phyloP scores from a whole-genome alignment of 1,140 invertebrate species.

The Tetragnatha versicolor region DNA sequence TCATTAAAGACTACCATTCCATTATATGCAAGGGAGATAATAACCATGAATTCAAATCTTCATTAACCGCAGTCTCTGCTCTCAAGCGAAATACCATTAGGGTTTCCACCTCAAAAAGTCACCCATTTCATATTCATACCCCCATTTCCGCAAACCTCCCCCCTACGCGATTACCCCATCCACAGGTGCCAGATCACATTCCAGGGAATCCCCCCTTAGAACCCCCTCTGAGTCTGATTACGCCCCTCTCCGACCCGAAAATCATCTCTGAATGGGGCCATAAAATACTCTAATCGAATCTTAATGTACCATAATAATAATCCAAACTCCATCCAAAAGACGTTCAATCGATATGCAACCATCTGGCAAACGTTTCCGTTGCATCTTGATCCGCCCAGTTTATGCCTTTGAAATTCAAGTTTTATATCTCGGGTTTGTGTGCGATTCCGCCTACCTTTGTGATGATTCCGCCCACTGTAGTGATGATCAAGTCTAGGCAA shows the following conservation, averaged over 20 bases:
- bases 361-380: not conserved
- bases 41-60: too few relatives aligned
- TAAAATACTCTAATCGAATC: conserved; percentile 33
- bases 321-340: conserved; percentile 10
- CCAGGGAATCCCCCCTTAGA: not conserved
- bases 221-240: not conserved
- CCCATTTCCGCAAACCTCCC: too few relatives aligned
- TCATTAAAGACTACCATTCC: too few relatives aligned
- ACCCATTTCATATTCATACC: too few relatives aligned
- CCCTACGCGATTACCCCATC: not conserved
- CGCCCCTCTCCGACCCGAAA: conserved; percentile 14
- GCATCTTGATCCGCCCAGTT: not conserved
- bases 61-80: too few relatives aligned
- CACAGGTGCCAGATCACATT: not conserved
- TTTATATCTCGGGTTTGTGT: conserved; percentile 16
- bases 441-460: not conserved
- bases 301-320: conserved; percentile 31
- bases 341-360: not conserved
- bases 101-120: too few relatives aligned
- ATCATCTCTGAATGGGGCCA: conserved; percentile 24
- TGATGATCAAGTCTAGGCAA: conserved; percentile 14
- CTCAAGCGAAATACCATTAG: too few relatives aligned
- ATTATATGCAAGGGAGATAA: too few relatives aligned
- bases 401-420: conserved; percentile 24
- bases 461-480: too few relatives aligned